Evolutionary conservation across 92 coral and sea anemone species (phyloP), one percentile per base, ranked within the genome.

Genomic region (Phymanthus crucifer): DNA sequence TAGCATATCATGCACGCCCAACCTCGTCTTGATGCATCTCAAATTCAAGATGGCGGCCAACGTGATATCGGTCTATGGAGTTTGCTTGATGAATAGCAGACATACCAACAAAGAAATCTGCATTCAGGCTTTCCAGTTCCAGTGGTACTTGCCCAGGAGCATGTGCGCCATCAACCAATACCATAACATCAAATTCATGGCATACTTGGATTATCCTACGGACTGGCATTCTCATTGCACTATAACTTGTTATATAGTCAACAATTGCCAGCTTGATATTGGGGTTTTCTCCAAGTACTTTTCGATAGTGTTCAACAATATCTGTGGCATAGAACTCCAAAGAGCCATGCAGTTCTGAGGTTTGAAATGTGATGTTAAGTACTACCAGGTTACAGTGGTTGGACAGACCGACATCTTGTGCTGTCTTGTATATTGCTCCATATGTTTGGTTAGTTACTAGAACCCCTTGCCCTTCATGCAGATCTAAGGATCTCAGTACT

Each of bases 61-160:
- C n/a, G n/a, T n/a, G n/a, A n/a, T n/a, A n/a, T n/a, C n/a, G n/a
- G n/a, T n/a, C n/a, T n/a, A n/a, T n/a, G n/a, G n/a, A n/a, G n/a
- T n/a, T n/a, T n/a, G n/a, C 16, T 17, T 45, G 10, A 45, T 54
- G 21, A 16, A 54, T 24, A 54, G 4, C n/a, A 54, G 17, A 84
- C 91, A 66, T 83, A 91, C 95, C 95, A 40, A 89, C 87, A 86
- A 78, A 92, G 52, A 92, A 92, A 85, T 92, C 97, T 57, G 97
- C 97, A 71, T 90, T 91, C 65, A 92, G 84, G 24, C 83, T 76
- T 47, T 92, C 92, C 36, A 92, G 82, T 46, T 92, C 91, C 82
- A 92, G 67, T 6, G 85, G 88, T 57, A 92, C 82, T 29, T 92
- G 97, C 1, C 97, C 97, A 34, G 97, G 97, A 24, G 97, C 90